Evolutionary conservation across 2,797 vertebrate species (phyloP).

Genomic region (Neopelma chrysocephalum): DNA sequence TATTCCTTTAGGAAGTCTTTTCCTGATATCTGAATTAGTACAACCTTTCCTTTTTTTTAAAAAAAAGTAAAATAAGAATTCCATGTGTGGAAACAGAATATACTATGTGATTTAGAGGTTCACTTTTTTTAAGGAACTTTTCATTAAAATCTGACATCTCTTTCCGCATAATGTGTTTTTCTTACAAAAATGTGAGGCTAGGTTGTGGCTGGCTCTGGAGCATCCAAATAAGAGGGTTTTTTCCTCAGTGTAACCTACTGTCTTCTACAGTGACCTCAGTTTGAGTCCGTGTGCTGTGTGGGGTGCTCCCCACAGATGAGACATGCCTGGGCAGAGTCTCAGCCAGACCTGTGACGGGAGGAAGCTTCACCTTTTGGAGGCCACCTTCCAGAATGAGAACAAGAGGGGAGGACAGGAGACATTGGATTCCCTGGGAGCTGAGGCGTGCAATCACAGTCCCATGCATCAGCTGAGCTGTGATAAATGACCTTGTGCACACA

Average conservation of each 20-base stretch:
- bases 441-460: neutral
- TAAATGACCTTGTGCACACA: neutral
- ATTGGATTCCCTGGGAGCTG: neutral
- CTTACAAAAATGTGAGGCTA: neutral
- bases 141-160: rapidly evolving
- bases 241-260: neutral
- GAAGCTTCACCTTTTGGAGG: neutral
- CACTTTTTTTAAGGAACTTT: neutral
- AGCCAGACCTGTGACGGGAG: neutral
- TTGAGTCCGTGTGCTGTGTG: neutral
- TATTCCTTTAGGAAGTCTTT: neutral
- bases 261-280: neutral
- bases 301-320: neutral
- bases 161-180: neutral
- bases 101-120: neutral
- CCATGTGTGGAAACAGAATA: neutral
- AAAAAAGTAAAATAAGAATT: neutral
- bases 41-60: neutral
- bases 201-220: neutral
- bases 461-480: constrained; percentile 25
- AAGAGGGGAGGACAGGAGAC: neutral
- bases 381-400: neutral
- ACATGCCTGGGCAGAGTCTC: neutral
- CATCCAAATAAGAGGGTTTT: neutral
- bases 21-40: neutral